phyloP scores from a whole-genome alignment of 2,888 invertebrate species.

The Cerastis rubricosa region DNA sequence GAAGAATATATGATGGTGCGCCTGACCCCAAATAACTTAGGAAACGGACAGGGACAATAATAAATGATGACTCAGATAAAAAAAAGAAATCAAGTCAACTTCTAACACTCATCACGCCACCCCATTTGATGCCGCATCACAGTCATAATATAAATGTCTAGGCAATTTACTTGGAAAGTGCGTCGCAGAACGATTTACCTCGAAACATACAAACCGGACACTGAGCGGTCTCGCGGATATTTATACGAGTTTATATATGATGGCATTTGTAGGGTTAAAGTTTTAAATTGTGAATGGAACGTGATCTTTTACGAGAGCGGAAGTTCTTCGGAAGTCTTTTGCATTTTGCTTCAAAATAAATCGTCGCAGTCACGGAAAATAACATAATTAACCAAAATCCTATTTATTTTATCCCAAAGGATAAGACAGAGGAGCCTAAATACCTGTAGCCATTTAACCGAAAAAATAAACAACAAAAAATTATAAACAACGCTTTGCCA shows the following conservation, averaged over 20 bases:
- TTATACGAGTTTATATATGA: conserved; percentile 18
- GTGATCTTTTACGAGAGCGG: neutral
- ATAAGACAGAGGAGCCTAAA: neutral
- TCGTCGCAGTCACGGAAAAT: neutral
- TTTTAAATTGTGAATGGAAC: neutral
- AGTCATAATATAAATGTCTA: conserved; percentile 28
- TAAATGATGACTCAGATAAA: too few relatives aligned
- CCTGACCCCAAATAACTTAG: neutral
- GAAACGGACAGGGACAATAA: neutral
- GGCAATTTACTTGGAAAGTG: conserved; percentile 72
- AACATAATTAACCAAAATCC: neutral
- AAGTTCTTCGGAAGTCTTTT: neutral
- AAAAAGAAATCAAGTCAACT: conserved; percentile 16
- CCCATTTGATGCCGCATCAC: conserved; percentile 42
- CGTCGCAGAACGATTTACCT: conserved; percentile 71
- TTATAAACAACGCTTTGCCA: too few relatives aligned
- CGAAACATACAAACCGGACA: conserved; percentile 71
- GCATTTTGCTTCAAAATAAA: neutral
- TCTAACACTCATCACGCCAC: conserved; percentile 34
- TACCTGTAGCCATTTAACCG: neutral
- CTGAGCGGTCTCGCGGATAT: conserved; percentile 18
- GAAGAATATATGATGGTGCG: neutral
- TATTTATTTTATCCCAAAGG: neutral
- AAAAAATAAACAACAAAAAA: neutral
- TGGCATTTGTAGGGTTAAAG: neutral